Evolutionary conservation across 2,888 invertebrate species (phyloP).

Genomic region (Perizoma affinitatum): DNA sequence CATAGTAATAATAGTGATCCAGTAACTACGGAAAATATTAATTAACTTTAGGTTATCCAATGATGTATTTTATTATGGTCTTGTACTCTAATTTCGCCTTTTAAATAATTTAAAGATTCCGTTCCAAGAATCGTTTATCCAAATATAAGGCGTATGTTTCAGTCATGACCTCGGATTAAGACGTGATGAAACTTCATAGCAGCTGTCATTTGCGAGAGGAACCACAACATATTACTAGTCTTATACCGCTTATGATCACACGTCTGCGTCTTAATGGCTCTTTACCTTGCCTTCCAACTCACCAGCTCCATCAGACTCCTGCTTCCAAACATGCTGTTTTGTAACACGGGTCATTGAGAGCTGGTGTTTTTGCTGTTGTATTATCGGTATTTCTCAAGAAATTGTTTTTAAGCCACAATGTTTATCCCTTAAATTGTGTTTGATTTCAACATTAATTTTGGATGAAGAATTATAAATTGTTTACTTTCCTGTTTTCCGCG

Average conservation of each 20-base stretch:
- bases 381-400: slow-evolving; percentile 25
- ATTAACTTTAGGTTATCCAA: no score
- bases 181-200: slow-evolving; percentile 19
- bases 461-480: slow-evolving; percentile 19
- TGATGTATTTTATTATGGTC: no score
- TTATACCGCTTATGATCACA: slow-evolving; percentile 24
- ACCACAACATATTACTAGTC: slow-evolving; percentile 22
- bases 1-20: no score
- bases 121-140: no score
- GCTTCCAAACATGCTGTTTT: background rate
- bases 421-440: slow-evolving; percentile 32
- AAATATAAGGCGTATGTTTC: no score
- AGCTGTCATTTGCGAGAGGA: slow-evolving; percentile 17
- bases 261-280: slow-evolving; percentile 28
- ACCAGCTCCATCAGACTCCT: slow-evolving; percentile 7
- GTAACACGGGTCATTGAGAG: slow-evolving; percentile 3
- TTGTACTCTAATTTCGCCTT: no score
- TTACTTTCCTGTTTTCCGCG: slow-evolving; percentile 16
- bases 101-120: no score
- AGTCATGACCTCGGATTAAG: slow-evolving; percentile 1
- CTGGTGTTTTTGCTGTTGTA: slow-evolving; percentile 11
- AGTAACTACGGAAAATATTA: no score
- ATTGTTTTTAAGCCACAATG: slow-evolving; percentile 32
- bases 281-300: slow-evolving; percentile 14
- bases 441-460: slow-evolving; percentile 22